These are phyloP conservation scores for Epirrhoe alternata DNA, from an alignment of 2,888 invertebrate species.

Conservation along the genomic window DNA sequence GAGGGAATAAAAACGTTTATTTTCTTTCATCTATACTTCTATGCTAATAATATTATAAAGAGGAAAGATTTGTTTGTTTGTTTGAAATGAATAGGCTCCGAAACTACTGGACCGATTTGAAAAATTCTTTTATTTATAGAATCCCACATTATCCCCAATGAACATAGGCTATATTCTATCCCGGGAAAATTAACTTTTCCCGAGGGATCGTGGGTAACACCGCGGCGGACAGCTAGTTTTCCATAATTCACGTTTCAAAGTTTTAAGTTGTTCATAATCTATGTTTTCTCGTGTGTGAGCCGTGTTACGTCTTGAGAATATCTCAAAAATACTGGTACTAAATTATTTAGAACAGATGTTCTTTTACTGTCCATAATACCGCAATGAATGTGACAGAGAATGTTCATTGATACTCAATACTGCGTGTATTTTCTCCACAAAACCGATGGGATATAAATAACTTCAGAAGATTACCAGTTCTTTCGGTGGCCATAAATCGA, in stretches of 20 bases:
- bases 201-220: too few relatives aligned
- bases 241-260: background rate
- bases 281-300: background rate
- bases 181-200: too few relatives aligned
- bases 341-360: conserved; percentile 1
- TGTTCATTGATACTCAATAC: conserved; percentile 26
- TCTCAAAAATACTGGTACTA: background rate
- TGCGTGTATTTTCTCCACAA: conserved; percentile 21
- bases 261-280: background rate
- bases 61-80: too few relatives aligned
- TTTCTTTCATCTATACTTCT: too few relatives aligned
- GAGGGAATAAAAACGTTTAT: background rate
- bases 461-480: conserved; percentile 31
- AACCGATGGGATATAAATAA: conserved; percentile 29
- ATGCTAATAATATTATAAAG: too few relatives aligned
- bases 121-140: too few relatives aligned
- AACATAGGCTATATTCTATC: too few relatives aligned
- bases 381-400: conserved; percentile 19
- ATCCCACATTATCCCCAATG: too few relatives aligned
- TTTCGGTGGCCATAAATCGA: conserved; percentile 39
- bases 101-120: too few relatives aligned
- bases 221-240: too few relatives aligned
- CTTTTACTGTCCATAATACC: conserved; percentile 16
- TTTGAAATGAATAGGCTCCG: too few relatives aligned
- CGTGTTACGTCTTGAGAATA: background rate